Evolutionary conservation across 2,888 invertebrate species (phyloP), one percentile per base, ranked within the genome.

Genomic region (Chymomyza amoena): DNA sequence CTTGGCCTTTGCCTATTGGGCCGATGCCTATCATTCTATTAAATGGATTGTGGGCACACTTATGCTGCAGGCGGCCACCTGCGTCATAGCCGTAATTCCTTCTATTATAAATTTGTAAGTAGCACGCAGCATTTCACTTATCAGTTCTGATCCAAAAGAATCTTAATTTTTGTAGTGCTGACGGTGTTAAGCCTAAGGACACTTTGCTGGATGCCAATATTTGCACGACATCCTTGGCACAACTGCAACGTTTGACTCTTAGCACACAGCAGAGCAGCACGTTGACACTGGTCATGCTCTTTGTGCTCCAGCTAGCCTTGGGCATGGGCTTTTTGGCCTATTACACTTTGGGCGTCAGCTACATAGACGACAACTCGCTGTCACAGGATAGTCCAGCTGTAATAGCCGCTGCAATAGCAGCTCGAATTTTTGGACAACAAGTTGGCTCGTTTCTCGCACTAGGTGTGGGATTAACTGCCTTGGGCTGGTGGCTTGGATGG

Each of bases 281-380:
- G n/a, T 75, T 91, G 4, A 92, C 92, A 0, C 76, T 93, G 20
- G 80, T 86, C 10, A 81, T 94, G 73, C 84, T 94, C 6, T 91
- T 93, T 59, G 70, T 92, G 0, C 91, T 93, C 0, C 93, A 94
- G 81, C 78, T 93, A 61, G 83, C 92, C 0, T 89, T 92, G 62
- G 93, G 93, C 64, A 83, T 93, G 68, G 93, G 92, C 0, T 91
- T 91, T 16, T 84, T 93, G 39, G 92, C 93, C 0, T 93, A 93
- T 77, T 93, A 93, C 59, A 91, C 93, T 0, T 92, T 94, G 18
- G 94, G 94, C 7, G 89, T 94, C 20, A 93, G 93, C 5, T 94
- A 94, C 78, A 90, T 94, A 9, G 94, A 94, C 72, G 94, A 94
- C 77, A 94, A 94, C 81, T 93, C 93, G 0, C 90, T 92, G 28